Evolutionary conservation across 2,888 invertebrate genomes (phyloP), one percentile per base, ranked within the genome.

Genomic region (Boloria euphrosyne): DNA sequence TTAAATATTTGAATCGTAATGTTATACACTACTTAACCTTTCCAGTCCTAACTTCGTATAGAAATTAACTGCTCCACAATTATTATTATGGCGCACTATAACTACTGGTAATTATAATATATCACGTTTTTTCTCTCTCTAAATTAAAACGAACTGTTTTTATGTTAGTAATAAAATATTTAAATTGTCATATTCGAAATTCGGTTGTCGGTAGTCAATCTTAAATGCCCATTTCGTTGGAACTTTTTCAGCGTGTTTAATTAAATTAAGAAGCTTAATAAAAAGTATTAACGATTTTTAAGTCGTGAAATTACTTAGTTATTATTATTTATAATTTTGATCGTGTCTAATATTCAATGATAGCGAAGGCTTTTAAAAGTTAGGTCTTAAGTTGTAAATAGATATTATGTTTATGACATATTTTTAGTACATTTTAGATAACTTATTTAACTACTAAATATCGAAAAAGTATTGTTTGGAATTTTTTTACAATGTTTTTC

Each of bases 141-240:
- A 44, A 7, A 4, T 55, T 44, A 14, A 51, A 27, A 18, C 13
- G 14, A 27, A 51, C 31, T 38, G 31, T 38, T 38, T 51, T 54
- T 43, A 43, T 55, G 43, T 14, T 43, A 55, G 4, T 55, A 17
- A 46, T 13, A 22, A 46, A 57, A 44, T 22, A 57, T n/a, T 13
- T 46, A 22, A 52, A 46, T 57, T 57, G 31, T 38, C 31, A 38
- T 38, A 38, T 38, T 38, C 31, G 46, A 5, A 22, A 46, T n/a
- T 46, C 57, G n/a, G 57, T 57, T 22, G 22, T 46, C 57, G 57
- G 55, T 57, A 57, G 22, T 46, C n/a, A n/a, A 57, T 57, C 57
- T 57, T 57, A 22, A 18, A 44, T 57, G 18, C 44, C 44, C 44
- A 46, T 57, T 57, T 46, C 57, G 46, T 7, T 3, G 18, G 10